Evolutionary conservation across 2,113 vertebrate genomes (phyloP).

Genomic region (Scartelaos histophorus): DNA sequence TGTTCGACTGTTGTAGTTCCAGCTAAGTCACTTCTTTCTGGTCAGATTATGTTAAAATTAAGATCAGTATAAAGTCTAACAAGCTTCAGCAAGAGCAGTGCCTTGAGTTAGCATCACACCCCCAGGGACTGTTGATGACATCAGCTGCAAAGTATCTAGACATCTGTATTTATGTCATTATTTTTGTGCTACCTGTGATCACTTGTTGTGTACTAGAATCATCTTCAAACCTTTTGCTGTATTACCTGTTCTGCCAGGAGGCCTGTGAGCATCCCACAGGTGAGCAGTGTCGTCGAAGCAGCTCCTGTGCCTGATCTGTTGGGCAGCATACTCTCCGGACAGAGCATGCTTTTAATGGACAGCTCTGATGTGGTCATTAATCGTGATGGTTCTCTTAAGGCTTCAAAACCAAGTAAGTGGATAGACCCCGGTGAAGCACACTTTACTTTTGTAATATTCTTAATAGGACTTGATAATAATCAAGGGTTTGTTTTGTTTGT

Average conservation of each 20-base stretch:
- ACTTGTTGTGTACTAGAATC: not conserved
- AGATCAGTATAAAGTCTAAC: too few species aligned
- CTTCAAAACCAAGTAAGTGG: slow-evolving; percentile 80
- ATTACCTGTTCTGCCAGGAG: slow-evolving; percentile 48
- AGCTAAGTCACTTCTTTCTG: too few species aligned
- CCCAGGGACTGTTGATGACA: too few species aligned
- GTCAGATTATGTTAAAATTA: too few species aligned
- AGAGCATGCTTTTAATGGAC: slow-evolving; percentile 93
- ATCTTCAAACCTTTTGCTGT: not conserved
- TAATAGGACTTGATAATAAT: not conserved
- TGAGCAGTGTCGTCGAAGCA: slow-evolving; percentile 70
- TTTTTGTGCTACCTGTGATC: not conserved
- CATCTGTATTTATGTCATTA: not conserved
- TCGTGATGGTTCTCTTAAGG: slow-evolving; percentile 89
- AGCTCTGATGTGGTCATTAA: slow-evolving; percentile 89
- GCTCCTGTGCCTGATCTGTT: slow-evolving; percentile 89
- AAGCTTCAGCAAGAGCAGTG: too few species aligned
- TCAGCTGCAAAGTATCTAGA: too few species aligned
- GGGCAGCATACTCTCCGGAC: slow-evolving; percentile 91
- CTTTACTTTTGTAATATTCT: not conserved
- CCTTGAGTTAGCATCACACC: too few species aligned
- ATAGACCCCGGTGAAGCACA: not conserved
- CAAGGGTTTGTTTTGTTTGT: not conserved
- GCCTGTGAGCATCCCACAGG: slow-evolving; percentile 47
- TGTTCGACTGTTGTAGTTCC: too few species aligned